These are phyloP conservation scores for Sula dactylatra DNA, from an alignment of 2,113 vertebrate genomes.

Conservation along the genomic window DNA sequence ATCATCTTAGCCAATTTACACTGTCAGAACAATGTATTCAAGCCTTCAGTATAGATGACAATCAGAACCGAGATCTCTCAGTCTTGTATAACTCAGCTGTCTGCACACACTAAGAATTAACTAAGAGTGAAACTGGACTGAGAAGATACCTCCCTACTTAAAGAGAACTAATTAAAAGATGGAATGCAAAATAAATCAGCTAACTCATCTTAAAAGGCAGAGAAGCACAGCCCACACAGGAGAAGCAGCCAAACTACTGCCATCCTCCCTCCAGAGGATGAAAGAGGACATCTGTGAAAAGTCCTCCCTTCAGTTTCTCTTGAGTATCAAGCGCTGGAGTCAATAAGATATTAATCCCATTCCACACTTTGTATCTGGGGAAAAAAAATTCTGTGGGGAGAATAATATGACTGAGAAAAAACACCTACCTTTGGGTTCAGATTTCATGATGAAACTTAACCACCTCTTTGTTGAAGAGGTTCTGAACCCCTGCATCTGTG, in stretches of 20 bases:
- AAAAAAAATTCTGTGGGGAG: not conserved
- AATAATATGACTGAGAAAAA: conserved; percentile 42
- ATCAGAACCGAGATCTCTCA: not conserved
- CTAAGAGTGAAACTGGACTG: conserved; percentile 21
- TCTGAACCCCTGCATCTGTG: conserved; percentile 59
- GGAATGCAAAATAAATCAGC: conserved; percentile 58
- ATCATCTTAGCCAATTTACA: not conserved
- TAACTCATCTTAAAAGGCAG: conserved; percentile 10
- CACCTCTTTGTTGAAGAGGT: conserved; percentile 51
- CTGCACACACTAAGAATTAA: not conserved
- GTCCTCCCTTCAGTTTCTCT: not conserved
- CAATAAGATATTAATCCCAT: conserved; percentile 49
- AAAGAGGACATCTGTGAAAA: conserved; percentile 9
- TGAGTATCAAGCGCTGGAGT: not conserved
- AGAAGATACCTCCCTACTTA: conserved; percentile 6
- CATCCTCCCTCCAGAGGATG: not conserved
- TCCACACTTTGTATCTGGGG: conserved; percentile 31
- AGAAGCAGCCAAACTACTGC: not conserved
- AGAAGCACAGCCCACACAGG: not conserved
- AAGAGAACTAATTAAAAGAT: conserved; percentile 53
- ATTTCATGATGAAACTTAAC: conserved; percentile 63
- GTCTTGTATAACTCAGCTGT: not conserved
- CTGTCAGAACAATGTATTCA: not conserved
- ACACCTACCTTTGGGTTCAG: conserved; percentile 41
- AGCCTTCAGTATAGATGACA: not conserved